These are phyloP conservation scores for Tachina grossa DNA, from an alignment of 2,888 invertebrate species.

Conservation along the genomic window DNA sequence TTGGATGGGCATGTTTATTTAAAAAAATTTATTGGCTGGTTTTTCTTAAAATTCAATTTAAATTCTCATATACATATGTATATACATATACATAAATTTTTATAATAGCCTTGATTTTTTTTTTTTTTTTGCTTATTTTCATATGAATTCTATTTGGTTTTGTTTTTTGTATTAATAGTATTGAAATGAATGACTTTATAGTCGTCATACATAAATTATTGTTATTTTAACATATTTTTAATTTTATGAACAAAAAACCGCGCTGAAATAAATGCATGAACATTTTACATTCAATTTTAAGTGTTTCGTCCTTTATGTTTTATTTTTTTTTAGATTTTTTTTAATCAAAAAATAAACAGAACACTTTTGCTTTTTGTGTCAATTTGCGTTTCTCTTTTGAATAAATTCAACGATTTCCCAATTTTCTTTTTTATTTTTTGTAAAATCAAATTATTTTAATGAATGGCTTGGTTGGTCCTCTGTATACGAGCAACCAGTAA, in stretches of 20 bases:
- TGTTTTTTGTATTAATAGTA: too few species aligned
- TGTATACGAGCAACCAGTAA: slow-evolving; percentile 13
- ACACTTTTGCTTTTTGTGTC: slow-evolving; percentile 50
- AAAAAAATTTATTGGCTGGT: too few species aligned
- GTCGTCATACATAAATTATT: background rate
- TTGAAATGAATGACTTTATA: too few species aligned
- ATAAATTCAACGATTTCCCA: slow-evolving; percentile 33
- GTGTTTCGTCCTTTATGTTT: background rate
- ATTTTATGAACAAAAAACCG: background rate
- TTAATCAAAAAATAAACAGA: slow-evolving; percentile 22
- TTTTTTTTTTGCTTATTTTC: too few species aligned
- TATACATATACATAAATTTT: too few species aligned
- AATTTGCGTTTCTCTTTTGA: slow-evolving; percentile 39
- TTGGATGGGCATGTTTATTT: too few species aligned
- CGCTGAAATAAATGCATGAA: background rate
- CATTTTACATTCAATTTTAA: background rate
- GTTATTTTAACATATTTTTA: background rate
- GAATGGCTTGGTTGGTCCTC: slow-evolving; percentile 17
- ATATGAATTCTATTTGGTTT: too few species aligned
- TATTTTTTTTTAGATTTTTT: background rate
- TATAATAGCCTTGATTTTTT: too few species aligned
- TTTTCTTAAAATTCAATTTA: too few species aligned
- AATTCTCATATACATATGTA: too few species aligned
- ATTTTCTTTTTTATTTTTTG: background rate
- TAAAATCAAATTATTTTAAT: slow-evolving; percentile 54